A percentile compares a stretch with the other conserved stretches of the same genome.
These are phyloP conservation scores for Ceraclea dissimilis DNA, from an alignment of 2,888 invertebrate species.

Conservation along the genomic window DNA sequence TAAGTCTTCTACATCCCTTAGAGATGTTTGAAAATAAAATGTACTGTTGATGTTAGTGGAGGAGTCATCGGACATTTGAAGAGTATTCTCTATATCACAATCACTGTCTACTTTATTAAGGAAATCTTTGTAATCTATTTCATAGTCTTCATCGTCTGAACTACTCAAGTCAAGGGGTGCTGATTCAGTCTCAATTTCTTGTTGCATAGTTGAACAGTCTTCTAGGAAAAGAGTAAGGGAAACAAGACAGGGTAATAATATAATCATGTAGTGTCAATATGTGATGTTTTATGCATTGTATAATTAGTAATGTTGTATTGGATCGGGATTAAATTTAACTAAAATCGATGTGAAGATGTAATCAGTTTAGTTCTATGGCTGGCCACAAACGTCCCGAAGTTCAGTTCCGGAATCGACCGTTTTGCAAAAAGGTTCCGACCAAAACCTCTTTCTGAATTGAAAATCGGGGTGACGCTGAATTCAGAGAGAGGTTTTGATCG, in stretches of 20 bases:
- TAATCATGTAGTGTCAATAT: background rate
- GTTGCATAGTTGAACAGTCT: conserved; percentile 31
- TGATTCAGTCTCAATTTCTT: conserved; percentile 25
- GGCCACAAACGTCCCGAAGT: too few species aligned
- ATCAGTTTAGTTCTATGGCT: too few species aligned
- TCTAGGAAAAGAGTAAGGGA: conserved; percentile 18
- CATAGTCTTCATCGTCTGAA: conserved; percentile 27
- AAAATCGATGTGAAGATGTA: too few species aligned
- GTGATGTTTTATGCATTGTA: too few species aligned
- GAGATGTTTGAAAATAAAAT: conserved; percentile 22
- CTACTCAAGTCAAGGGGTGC: conserved; percentile 20
- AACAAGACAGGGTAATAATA: too few species aligned
- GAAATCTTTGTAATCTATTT: conserved; percentile 26
- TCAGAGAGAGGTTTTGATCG: too few species aligned
- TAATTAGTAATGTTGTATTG: too few species aligned
- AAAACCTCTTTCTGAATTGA: too few species aligned
- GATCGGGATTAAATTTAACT: too few species aligned
- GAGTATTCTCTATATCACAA: conserved; percentile 19
- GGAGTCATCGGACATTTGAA: conserved; percentile 11
- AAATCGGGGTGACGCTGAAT: too few species aligned
- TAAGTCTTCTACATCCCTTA: conserved; percentile 50
- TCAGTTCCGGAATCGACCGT: too few species aligned
- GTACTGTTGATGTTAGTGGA: conserved; percentile 8
- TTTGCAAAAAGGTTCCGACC: too few species aligned
- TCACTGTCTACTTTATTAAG: conserved; percentile 20